Evolutionary conservation across 2,888 invertebrate species (phyloP).

Genomic region (Aromia moschata): DNA sequence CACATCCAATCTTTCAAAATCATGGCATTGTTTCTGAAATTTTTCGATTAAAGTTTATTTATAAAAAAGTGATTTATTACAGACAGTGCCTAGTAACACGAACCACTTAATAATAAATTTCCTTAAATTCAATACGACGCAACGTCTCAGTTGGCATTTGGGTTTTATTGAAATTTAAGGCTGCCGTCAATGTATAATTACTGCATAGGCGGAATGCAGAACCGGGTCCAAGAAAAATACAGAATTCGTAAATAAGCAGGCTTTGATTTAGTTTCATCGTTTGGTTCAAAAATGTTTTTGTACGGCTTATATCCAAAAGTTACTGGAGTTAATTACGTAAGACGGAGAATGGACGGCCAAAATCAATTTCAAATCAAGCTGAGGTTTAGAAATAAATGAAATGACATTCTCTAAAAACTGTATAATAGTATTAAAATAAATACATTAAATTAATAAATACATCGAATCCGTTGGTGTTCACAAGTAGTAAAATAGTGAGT

Average conservation of each 20-base stretch:
- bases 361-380: no score
- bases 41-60: constrained; percentile 1
- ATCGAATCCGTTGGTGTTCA: no score
- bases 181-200: neutral
- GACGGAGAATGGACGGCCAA: no score
- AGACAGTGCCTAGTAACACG: neutral
- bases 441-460: no score
- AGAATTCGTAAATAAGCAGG: neutral
- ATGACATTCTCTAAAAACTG: no score
- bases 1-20: no score
- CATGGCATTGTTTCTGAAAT: no score
- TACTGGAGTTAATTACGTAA: no score
- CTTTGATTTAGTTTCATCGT: neutral
- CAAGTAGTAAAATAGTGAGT: no score
- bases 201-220: neutral
- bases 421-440: no score
- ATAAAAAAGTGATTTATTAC: constrained; percentile 3
- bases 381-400: no score
- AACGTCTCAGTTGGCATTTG: constrained; percentile 2
- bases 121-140: neutral
- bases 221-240: neutral
- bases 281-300: neutral
- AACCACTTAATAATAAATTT: neutral
- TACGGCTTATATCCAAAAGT: no score
- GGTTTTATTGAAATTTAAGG: neutral